Conservation (phyloP, 2,113 vertebrate species). For the Poeciliopsis turrubarensis region DNA sequence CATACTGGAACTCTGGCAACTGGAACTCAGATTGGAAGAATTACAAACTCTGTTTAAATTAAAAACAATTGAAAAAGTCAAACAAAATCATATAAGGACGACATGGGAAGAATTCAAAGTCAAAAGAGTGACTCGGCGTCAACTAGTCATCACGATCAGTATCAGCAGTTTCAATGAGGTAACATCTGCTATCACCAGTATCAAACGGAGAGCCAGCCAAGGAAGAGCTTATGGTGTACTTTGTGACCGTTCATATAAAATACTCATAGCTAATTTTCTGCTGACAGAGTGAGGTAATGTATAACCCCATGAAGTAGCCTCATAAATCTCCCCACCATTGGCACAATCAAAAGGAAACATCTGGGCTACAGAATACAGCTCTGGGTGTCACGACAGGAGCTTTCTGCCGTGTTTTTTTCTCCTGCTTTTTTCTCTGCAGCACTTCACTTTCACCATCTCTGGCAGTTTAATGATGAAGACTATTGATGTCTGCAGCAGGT, state of each 20-base stretch:
- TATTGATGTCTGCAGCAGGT: background rate
- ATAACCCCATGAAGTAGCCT: background rate
- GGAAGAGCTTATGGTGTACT: background rate
- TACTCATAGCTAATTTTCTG: background rate
- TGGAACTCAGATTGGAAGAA: too few species aligned
- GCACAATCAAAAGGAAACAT: background rate
- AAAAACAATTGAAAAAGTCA: background rate
- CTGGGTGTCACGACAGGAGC: background rate
- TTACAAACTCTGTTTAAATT: too few species aligned
- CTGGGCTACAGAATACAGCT: background rate
- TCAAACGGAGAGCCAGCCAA: background rate
- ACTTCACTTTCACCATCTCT: conserved; percentile 7
- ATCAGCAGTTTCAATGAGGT: background rate
- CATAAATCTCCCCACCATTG: background rate
- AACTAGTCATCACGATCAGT: background rate
- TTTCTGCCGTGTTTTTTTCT: background rate
- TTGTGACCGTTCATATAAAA: background rate
- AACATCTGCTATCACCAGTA: too few species aligned
- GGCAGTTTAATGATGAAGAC: background rate
- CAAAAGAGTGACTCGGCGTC: background rate
- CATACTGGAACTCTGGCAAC: too few species aligned
- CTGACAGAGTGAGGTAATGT: background rate
- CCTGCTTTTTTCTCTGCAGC: conserved; percentile 1
- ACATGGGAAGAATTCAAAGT: background rate
- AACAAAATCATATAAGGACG: background rate